Evolutionary conservation across 2,888 invertebrate genomes (phyloP).

Genomic region (Galerucella nymphaeae): DNA sequence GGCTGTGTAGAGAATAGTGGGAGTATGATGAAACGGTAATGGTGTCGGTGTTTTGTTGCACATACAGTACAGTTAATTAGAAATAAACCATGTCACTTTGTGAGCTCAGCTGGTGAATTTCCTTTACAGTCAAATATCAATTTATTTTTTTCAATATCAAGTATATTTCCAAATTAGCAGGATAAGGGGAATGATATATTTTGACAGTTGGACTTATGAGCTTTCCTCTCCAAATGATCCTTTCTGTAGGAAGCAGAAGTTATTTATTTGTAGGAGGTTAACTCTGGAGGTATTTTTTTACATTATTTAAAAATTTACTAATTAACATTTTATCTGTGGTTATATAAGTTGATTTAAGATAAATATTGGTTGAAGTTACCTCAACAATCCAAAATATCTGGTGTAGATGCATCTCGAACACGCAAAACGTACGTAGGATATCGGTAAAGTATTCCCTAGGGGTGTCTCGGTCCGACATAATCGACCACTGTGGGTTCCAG

Average conservation of each 20-base stretch:
- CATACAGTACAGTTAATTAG: conserved; percentile 12
- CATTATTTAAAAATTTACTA: background rate
- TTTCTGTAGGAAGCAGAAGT: no score
- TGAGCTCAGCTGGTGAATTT: background rate
- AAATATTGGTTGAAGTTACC: background rate
- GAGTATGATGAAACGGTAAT: conserved; percentile 59
- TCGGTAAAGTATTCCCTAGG: conserved; percentile 37
- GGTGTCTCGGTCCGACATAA: conserved; percentile 44
- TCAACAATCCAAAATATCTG: conserved; percentile 4
- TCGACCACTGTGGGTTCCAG: conserved; percentile 48
- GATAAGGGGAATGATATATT: background rate
- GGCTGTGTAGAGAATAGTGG: conserved; percentile 51
- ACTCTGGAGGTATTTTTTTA: no score
- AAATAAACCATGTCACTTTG: background rate
- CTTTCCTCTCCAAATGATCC: no score
- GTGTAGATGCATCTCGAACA: conserved; percentile 25
- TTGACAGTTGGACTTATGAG: no score
- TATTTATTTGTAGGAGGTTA: no score
- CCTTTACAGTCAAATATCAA: background rate
- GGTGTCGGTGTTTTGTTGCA: conserved; percentile 41
- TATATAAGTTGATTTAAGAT: background rate
- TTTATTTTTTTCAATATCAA: background rate
- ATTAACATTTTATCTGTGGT: background rate
- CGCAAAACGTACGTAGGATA: conserved; percentile 24
- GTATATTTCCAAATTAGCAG: background rate